Evolutionary conservation across 1,140 invertebrate genomes (phyloP), one percentile per base, ranked within the genome.

Genomic region (Rhagoletis zephyria): DNA sequence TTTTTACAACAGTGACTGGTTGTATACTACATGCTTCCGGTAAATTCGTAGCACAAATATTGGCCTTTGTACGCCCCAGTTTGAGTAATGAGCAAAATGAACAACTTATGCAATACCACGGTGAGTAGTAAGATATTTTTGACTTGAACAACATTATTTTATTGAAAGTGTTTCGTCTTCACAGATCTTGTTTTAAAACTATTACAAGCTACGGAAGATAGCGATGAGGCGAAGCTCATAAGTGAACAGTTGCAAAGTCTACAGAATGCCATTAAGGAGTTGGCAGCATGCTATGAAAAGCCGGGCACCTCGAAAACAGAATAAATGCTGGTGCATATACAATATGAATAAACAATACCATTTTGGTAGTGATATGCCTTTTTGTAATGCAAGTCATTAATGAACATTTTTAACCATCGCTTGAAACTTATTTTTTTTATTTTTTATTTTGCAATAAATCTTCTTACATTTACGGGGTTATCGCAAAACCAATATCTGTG

Each of bases 1-100:
- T 98, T 40, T 98, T 98, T 90, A 97, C 97, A 40, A 94, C 95
- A 10, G 94, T 96, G 0, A 97, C 96, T 14, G 95, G 97, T 90
- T 95, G 93, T 89, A 97, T 98, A 93, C 89, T 99, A 14, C 97
- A 99, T 91, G 97, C 97, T 12, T 98, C 97, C 45, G 98, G 98
- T 0, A 96, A 97, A 92, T 97, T 98, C 93, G 97, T 99, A 4
- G 96, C 97, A 0, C 94, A 95, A 40, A 95, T 99, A 88, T 93
- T 99, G 40, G 90, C 93, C 2, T 96, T 95, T 92, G 94, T 99
- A 14, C 95, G 96, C 88, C 93, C 94, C 42, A 94, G 95, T 87
- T 91, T 98, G 48, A 94, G 95, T 87, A 93, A 94, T 30, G 95
- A 96, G 4, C 94, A 96, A 74, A 94, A 95, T 90, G 90, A 94